Evolutionary conservation across 2,888 invertebrate genomes (phyloP), one percentile per base, ranked within the genome.

Genomic region (Polydrusus pterygomalis): DNA sequence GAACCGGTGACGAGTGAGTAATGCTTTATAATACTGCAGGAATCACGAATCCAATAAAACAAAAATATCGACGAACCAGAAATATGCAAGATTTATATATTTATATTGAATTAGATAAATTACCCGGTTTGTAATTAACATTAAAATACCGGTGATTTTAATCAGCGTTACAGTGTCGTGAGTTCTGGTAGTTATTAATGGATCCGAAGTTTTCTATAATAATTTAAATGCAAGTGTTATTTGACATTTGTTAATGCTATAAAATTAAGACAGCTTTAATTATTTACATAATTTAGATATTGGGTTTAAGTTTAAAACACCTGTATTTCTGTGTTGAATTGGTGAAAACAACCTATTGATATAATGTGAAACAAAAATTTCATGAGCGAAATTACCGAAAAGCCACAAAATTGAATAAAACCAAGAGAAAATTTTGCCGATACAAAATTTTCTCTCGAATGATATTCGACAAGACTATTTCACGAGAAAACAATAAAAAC

Each of bases 61-160:
- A 9, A 40, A 11, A 40, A 40, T n/a, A 40, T 8, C 9, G 2
- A 64, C 47, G 47, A 64, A 64, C 47, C 47, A 17, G 47, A 47
- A 64, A 45, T 30, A 30, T 25, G 10, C 15, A 47, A 65, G 30
- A 65, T 49, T 18, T 49, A 65, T 65, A 49, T 65, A 47, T 65
- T 47, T 65, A 49, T 49, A 49, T 65, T 17, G 65, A 65, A 65
- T 65, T 65, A 65, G 65, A 65, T 65, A 45, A 65, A 65, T 65
- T 49, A 47, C 17, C 13, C 2, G 49, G 51, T 34, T 20, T 51
- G 25, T 56, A 68, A 68, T 54, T 68, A 68, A 54, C 25, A 17
- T n/a, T 6, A 25, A 30, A 25, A 11, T n/a, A 17, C 10, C 34
- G 34, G 49, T 34, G 30, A 30, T 30, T 25, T 64, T 49, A 64